phyloP scores from a whole-genome alignment of 2,797 vertebrate genomes.

The Sebastiscus tertius region DNA sequence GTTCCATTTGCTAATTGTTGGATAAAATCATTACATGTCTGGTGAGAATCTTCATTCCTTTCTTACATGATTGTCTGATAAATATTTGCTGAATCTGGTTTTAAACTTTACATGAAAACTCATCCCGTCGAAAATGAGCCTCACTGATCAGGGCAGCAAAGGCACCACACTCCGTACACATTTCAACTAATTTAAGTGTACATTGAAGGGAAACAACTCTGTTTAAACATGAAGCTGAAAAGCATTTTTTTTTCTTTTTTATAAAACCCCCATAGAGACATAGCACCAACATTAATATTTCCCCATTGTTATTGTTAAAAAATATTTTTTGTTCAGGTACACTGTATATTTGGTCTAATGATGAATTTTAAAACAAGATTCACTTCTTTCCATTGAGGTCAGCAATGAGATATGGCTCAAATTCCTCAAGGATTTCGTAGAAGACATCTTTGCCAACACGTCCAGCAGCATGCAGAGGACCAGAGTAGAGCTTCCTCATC shows the following conservation, averaged over 20 bases:
- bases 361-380: no score
- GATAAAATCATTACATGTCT: background rate
- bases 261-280: background rate
- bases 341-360: background rate
- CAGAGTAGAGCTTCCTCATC: slow-evolving; percentile 49
- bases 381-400: slow-evolving; percentile 41
- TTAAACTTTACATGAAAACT: background rate
- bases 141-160: background rate
- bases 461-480: background rate
- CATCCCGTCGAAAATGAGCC: background rate
- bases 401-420: background rate
- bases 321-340: background rate
- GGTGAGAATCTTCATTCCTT: background rate
- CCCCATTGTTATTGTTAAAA: background rate
- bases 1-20: background rate
- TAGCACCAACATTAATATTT: background rate
- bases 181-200: no score
- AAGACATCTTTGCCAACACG: slow-evolving; percentile 36
- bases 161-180: background rate
- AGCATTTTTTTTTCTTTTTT: background rate
- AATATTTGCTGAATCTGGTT: background rate
- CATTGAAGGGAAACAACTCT: background rate
- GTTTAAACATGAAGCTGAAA: background rate
- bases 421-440: slow-evolving; percentile 11
- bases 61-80: background rate